A percentile compares a stretch with the other conserved stretches of the same genome.
Evolutionary conservation across 2,113 vertebrate genomes (phyloP).

Genomic region (Scytalopus superciliaris): DNA sequence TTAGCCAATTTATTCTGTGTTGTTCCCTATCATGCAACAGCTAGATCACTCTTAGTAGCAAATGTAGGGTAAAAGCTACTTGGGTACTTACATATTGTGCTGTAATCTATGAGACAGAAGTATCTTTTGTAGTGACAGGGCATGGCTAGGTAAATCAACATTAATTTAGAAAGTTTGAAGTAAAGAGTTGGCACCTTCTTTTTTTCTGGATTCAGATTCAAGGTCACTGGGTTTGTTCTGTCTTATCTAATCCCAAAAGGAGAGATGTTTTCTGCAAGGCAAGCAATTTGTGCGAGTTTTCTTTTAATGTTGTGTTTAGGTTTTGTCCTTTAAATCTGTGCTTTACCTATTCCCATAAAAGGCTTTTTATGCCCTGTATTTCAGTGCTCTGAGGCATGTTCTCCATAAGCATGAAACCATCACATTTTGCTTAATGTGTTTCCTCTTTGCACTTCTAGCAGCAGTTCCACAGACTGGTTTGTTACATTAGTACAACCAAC

Average conservation of each 20-base stretch:
- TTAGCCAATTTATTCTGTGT: neutral
- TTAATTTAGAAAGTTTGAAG: neutral
- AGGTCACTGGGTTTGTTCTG: neutral
- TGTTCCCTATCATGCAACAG: neutral
- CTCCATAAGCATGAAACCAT: neutral
- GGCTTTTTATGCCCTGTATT: neutral
- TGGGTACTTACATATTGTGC: neutral
- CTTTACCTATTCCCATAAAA: neutral
- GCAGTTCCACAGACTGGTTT: neutral
- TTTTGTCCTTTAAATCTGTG: neutral
- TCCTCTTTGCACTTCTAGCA: neutral
- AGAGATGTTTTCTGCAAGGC: neutral
- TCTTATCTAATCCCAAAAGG: neutral
- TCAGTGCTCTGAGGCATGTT: neutral
- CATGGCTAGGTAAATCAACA: neutral
- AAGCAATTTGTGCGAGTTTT: neutral
- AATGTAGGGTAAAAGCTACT: neutral
- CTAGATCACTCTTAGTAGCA: neutral
- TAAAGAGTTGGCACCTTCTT: neutral
- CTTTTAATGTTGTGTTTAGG: neutral
- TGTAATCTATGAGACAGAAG: neutral
- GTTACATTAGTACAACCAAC: neutral
- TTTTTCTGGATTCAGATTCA: neutral
- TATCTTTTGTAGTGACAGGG: neutral
- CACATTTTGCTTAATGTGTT: neutral